Evolutionary conservation across 2,888 invertebrate genomes (phyloP).

Genomic region (Caenorhabditis afra): DNA sequence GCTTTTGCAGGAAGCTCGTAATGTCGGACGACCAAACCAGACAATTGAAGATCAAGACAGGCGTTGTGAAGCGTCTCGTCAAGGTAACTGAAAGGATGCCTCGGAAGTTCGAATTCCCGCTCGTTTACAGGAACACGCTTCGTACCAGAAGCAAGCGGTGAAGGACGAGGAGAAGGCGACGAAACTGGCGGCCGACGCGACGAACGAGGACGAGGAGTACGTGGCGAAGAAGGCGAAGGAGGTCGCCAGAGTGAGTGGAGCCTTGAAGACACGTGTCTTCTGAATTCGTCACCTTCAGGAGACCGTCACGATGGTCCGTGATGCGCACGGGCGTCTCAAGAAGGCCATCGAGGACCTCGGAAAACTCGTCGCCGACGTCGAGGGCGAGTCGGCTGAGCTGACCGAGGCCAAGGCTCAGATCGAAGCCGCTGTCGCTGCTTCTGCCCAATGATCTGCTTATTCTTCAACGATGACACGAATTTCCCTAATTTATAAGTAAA

Average conservation of each 20-base stretch:
- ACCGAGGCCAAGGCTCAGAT: slow-evolving; percentile 42
- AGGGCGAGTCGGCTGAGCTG: slow-evolving; percentile 29
- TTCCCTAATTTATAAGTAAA: not conserved
- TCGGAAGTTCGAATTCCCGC: not conserved
- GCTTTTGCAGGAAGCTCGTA: not conserved
- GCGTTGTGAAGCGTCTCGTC: slow-evolving; percentile 63
- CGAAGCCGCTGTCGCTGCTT: slow-evolving; percentile 13
- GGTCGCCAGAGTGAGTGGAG: slow-evolving; percentile 27
- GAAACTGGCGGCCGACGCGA: slow-evolving; percentile 58
- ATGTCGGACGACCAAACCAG: slow-evolving; percentile 52
- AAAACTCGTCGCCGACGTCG: slow-evolving; percentile 3
- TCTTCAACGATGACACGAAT: not conserved
- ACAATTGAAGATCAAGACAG: slow-evolving; percentile 67
- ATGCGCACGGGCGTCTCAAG: slow-evolving; percentile 43
- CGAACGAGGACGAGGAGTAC: slow-evolving; percentile 68
- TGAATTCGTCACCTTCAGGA: slow-evolving; percentile 38
- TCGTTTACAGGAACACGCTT: slow-evolving; percentile 58
- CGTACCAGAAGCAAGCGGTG: slow-evolving; percentile 61
- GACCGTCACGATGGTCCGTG: slow-evolving; percentile 66
- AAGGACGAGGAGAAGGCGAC: slow-evolving; percentile 58
- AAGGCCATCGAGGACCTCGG: slow-evolving; percentile 51
- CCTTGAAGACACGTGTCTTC: too few relatives aligned
- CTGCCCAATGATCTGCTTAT: slow-evolving; percentile 27
- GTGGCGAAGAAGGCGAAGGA: slow-evolving; percentile 67
- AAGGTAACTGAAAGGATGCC: slow-evolving; percentile 60